Percentiles rank a stretch among this genome's conserved stretches.
Conservation (phyloP, 64 coral and sea anemone genomes). For the Acropora yongei region DNA sequence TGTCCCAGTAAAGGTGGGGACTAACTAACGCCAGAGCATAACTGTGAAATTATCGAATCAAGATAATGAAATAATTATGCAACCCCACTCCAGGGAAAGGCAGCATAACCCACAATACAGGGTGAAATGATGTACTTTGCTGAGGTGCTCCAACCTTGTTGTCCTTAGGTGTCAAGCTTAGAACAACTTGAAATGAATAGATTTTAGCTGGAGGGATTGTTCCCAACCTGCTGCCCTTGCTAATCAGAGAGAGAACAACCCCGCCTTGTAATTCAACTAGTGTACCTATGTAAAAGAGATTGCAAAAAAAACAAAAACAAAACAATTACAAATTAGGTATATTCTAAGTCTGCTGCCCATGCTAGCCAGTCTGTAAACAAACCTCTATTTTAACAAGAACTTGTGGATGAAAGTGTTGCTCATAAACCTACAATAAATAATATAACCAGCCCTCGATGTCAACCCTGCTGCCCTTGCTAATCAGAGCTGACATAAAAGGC, state of each 20-base stretch:
- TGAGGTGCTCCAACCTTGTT: neutral
- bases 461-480: neutral
- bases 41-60: neutral
- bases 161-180: neutral
- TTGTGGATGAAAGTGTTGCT: neutral
- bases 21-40: neutral
- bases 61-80: conserved; percentile 1
- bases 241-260: neutral
- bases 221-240: neutral
- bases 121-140: neutral
- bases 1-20: neutral
- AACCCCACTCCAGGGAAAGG: neutral
- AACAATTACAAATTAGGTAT: neutral
- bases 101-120: neutral
- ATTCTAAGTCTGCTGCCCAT: neutral
- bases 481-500: neutral
- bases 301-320: neutral
- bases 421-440: neutral
- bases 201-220: neutral
- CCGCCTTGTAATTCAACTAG: neutral
- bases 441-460: neutral
- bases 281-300: neutral
- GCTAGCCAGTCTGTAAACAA: neutral
- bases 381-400: neutral
- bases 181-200: neutral